Evolutionary conservation across 2,113 vertebrate genomes (phyloP).

Genomic region (Hiodon tergisus): DNA sequence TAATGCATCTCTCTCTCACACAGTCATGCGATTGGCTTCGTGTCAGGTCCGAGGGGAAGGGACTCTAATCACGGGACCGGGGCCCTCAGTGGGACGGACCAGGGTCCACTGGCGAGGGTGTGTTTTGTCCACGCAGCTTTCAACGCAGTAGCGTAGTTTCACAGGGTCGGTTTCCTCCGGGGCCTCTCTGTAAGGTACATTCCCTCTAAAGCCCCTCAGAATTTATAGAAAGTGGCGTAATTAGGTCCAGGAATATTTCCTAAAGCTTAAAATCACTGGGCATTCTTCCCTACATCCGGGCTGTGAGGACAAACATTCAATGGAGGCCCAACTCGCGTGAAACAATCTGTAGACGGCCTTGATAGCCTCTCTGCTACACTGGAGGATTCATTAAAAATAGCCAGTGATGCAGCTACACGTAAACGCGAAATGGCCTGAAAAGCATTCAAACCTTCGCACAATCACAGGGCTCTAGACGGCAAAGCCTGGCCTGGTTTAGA

Average conservation of each 20-base stretch:
- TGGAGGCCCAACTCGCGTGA: background rate
- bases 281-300: background rate
- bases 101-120: background rate
- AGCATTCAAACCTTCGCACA: conserved; percentile 36
- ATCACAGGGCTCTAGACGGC: conserved; percentile 27
- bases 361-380: too few species aligned
- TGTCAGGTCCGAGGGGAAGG: background rate
- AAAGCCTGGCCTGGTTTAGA: too few species aligned
- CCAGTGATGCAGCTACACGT: conserved; percentile 12
- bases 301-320: background rate
- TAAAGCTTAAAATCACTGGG: background rate
- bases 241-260: conserved; percentile 3
- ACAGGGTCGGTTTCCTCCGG: conserved; percentile 22
- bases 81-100: background rate
- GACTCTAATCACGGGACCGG: background rate
- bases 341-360: background rate
- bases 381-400: too few species aligned
- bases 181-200: background rate
- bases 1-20: background rate
- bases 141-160: conserved; percentile 20
- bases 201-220: background rate
- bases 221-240: conserved; percentile 15
- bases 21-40: background rate
- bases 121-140: conserved; percentile 20
- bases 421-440: conserved; percentile 11